Base-by-base conservation (phyloP, 1,140 invertebrate species). In the Tetraneura akinire region DNA sequence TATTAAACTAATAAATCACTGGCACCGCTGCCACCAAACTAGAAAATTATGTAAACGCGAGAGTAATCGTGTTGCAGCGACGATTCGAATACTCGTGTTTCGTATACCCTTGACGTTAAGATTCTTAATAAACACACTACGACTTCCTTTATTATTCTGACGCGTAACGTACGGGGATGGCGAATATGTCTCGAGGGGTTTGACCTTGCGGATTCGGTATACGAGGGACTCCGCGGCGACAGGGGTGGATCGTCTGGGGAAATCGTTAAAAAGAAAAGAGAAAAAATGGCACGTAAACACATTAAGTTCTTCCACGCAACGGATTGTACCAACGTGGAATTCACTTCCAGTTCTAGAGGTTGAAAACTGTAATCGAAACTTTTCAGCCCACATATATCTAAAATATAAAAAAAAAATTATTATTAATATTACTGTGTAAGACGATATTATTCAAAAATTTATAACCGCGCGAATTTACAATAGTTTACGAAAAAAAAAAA, bases 81-180 rank as follows among this genome's bases (percentile, higher is more conserved):
- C n/a, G n/a, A n/a, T n/a, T n/a, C n/a, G n/a, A n/a, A n/a, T n/a
- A n/a, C n/a, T n/a, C n/a, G n/a, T n/a, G n/a, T n/a, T n/a, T n/a
- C n/a, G 1, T 47, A 11, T 23, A 18, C 66, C 66, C 21, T 70
- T 0, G n/a, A 29, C 5, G n/a, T 29, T 60, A 76, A 60, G 53
- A 76, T 60, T 76, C 60, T 76, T 60, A 76, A 60, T 60, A 76
- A 76, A 76, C 53, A 76, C 73, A n/a, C 16, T 13, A n/a, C 29
- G 18, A 16, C 21, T 11, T 6, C 55, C 14, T 23, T 23, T 23
- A n/a, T 57, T 21, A 3, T 14, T 4, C 14, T 13, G 2, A 8
- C 0, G 21, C 14, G 1, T 14, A 26, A 13, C 11, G 23, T 57
- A 26, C 47, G 26, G 14, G 29, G 11, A n/a, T 16, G 29, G 45